Evolutionary conservation across 2,888 invertebrate genomes (phyloP).

Genomic region (Parthenolecanium corni): DNA sequence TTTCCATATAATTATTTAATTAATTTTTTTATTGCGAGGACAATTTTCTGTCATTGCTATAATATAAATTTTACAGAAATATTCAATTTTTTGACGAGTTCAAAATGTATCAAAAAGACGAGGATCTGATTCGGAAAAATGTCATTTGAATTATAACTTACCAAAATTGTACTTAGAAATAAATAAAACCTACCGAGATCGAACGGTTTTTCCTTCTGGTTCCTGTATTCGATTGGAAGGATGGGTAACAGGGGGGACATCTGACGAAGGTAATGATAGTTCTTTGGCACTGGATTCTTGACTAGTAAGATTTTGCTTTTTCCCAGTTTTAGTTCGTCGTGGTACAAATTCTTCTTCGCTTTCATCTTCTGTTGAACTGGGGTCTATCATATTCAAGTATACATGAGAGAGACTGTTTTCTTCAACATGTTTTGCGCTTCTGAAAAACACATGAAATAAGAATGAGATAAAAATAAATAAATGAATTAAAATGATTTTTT

Average conservation of each 20-base stretch:
- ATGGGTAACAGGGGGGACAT: constrained; percentile 36
- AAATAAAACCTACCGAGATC: constrained; percentile 27
- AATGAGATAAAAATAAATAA: neutral
- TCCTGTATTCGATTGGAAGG: constrained; percentile 21
- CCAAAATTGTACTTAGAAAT: no score
- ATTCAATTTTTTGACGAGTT: no score
- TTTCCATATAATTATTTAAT: no score
- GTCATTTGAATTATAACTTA: no score
- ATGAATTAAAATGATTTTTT: no score
- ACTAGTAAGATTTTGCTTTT: constrained; percentile 36
- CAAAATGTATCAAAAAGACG: no score
- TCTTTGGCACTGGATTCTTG: constrained; percentile 40
- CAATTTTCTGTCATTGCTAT: no score
- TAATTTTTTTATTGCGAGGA: no score
- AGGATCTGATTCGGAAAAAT: no score
- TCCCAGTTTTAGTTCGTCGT: constrained; percentile 39
- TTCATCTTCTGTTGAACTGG: constrained; percentile 91
- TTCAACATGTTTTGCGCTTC: constrained; percentile 23
- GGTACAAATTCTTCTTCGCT: constrained; percentile 66
- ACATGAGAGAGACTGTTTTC: constrained; percentile 15
- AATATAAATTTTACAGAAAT: no score
- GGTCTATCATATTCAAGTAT: constrained; percentile 65
- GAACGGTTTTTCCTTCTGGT: constrained; percentile 1
- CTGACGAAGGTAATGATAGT: constrained; percentile 38
- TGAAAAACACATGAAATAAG: no score